Evolutionary conservation across 2,888 invertebrate genomes (phyloP), one percentile per base, ranked within the genome.

Genomic region (Drosophila koepferae): DNA sequence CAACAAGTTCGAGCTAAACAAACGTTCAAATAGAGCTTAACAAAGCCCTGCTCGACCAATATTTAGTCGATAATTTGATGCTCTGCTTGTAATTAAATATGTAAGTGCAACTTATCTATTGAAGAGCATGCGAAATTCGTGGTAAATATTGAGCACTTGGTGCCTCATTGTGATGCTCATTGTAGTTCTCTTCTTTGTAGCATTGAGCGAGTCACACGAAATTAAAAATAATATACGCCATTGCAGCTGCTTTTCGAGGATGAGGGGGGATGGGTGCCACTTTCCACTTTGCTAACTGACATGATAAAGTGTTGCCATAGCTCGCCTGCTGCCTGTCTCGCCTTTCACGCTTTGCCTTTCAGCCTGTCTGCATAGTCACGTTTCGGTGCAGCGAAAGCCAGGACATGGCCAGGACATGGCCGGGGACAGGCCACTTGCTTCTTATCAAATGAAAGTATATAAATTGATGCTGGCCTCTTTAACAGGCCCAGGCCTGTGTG

Each of bases 251-350:
- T 38, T 8, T 3, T 16, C n/a, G 18, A 4, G 3, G 28, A 28
- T 6, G 28, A 6, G 28, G 28, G 5, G 6, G 6, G 23, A 23
- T 31, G 31, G 44, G 36, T 36, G 43, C 10, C 34, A 63, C 67
- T 55, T 72, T 74, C 73, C 81, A 80, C 83, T 83, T 69, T 80
- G 84, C 79, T 72, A 86, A 81, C 86, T 89, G 84, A 83, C 84
- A 84, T 84, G 89, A 84, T 89, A 86, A 84, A 84, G 86, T 83
- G 84, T 86, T 83, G 89, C 87, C 86, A 76, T 72, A 81, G 78
- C 89, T 88, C 72, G 63, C 84, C 49, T 40, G 61, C 20, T 44
- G 23, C 16, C 40, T 16, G 44, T 46, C 46, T 34, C 54, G 48
- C 48, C 44, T n/a, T 10, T 36, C 56, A 48, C 59, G 23, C 44